Evolutionary conservation across 2,113 vertebrate genomes (phyloP), one percentile per base, ranked within the genome.

Genomic region (Smithornis capensis): DNA sequence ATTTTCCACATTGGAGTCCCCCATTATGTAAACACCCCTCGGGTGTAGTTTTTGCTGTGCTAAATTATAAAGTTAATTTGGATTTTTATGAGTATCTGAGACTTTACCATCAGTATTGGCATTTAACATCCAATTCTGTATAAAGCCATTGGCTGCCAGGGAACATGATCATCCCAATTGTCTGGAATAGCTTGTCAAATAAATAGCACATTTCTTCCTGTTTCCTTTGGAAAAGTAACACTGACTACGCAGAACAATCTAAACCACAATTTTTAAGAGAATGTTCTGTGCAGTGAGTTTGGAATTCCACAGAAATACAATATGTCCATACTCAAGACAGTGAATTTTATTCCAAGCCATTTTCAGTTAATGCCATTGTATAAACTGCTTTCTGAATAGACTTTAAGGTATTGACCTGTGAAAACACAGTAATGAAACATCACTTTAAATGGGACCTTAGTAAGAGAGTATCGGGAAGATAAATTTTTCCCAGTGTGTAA

Each of bases 201-300:
- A 89, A 83, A 90, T n/a, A 75, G 23, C 47, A 56, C 57, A 83
- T 85, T 47, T 91, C 50, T 92, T 91, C 42, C 55, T 80, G 56
- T 90, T 96, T 92, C 59, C 68, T 89, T 92, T 86, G 92, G 87
- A 80, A 94, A 95, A 96, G 2, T 73, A 40, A 18, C 74, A 38
- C 4, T 3, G 6, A 62, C 37, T 67, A 80, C 19, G 19, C 71
- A 81, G 80, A 93, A 83, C 47, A 77, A 88, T 44, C 38, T 35
- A 19, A 84, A 90, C 12, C 29, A 40, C 79, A 65, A 27, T 24
- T 28, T 76, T 64, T 81, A 85, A 86, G 57, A 70, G 91, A 89
- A 91, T 22, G 31, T 81, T 73, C 83, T 60, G 42, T 57, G 35
- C 53, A 49, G 57, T 15, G 42, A 74, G 47, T 52, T 53, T 80